A percentile compares a stretch with the other conserved stretches of the same genome.
Evolutionary conservation across 30 jellyfish, hydroid and myxozoan species (phyloP).

Genomic region (Chrysaora quinquecirrha): DNA sequence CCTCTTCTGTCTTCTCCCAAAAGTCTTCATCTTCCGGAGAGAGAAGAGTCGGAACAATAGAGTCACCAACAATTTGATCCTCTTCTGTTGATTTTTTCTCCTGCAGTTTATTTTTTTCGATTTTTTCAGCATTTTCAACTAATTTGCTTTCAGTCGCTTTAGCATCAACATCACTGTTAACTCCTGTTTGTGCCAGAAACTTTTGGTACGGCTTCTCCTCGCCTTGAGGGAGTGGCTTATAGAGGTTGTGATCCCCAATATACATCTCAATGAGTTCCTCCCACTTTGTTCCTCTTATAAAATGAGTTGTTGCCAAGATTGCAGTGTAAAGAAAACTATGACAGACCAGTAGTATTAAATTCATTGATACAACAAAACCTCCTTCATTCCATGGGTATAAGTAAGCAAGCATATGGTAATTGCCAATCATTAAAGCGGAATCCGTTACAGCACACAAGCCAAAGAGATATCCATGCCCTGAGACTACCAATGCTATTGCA

Average conservation of each 20-base stretch:
- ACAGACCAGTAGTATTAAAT: slow-evolving; percentile 43
- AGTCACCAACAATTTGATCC: background rate
- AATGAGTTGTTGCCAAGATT: slow-evolving; percentile 32
- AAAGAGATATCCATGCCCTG: slow-evolving; percentile 70
- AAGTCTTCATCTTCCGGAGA: slow-evolving; percentile 1
- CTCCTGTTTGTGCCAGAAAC: slow-evolving; percentile 16
- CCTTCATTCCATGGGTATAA: slow-evolving; percentile 65
- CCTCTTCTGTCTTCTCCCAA: background rate
- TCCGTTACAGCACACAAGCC: slow-evolving; percentile 56
- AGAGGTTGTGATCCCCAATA: slow-evolving; percentile 19
- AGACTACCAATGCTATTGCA: slow-evolving; percentile 50
- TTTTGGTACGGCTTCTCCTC: slow-evolving; percentile 57
- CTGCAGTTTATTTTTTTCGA: background rate
- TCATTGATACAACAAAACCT: slow-evolving; percentile 51
- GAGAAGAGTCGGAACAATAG: slow-evolving; percentile 4
- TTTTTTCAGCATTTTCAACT: slow-evolving; percentile 6
- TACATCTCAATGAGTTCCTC: slow-evolving; percentile 49
- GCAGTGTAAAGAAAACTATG: slow-evolving; percentile 44
- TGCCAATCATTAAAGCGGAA: slow-evolving; percentile 51
- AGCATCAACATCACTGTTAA: background rate
- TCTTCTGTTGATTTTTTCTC: background rate
- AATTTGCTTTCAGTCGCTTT: background rate
- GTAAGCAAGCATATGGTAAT: slow-evolving; percentile 31
- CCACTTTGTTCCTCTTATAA: slow-evolving; percentile 47
- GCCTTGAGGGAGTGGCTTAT: slow-evolving; percentile 22